Evolutionary conservation across 2,113 vertebrate genomes (phyloP).

Genomic region (Perca schrenkii): DNA sequence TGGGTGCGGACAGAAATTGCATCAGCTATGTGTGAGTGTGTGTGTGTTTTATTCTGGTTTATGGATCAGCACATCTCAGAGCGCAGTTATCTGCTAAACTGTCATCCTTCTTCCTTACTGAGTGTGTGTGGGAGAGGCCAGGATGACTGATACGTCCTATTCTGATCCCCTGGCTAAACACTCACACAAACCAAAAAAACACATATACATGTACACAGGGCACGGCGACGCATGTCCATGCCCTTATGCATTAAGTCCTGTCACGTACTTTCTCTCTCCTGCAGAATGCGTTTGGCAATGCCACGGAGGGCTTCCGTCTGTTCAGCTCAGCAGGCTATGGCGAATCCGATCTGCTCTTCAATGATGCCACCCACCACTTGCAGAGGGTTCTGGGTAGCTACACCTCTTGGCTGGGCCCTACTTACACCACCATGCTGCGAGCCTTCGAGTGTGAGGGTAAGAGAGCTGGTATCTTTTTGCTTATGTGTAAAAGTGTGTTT

Average conservation of each 20-base stretch:
- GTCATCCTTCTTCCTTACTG: constrained; percentile 52
- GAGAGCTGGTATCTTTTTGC: constrained; percentile 27
- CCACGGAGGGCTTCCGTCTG: constrained; percentile 82
- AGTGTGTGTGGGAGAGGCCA: constrained; percentile 49
- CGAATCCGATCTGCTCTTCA: constrained; percentile 83
- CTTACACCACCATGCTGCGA: constrained; percentile 82
- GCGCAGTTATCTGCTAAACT: constrained; percentile 35
- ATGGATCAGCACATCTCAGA: constrained; percentile 48
- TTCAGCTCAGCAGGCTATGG: constrained; percentile 84
- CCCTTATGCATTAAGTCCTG: constrained; percentile 44
- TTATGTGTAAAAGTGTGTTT: constrained; percentile 27
- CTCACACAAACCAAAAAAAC: constrained; percentile 38
- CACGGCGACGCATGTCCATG: constrained; percentile 37
- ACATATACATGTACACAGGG: constrained; percentile 17
- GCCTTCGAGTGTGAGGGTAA: constrained; percentile 88
- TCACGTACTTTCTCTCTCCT: constrained; percentile 45
- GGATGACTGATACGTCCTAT: constrained; percentile 55
- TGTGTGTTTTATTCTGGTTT: constrained; percentile 20
- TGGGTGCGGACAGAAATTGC: constrained; percentile 47
- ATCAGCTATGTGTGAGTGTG: not conserved
- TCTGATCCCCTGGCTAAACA: constrained; percentile 26
- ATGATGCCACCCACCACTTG: constrained; percentile 83
- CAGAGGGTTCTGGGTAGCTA: constrained; percentile 85
- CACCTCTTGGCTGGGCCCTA: constrained; percentile 85
- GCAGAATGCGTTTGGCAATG: constrained; percentile 82